Evolutionary conservation across 2,113 vertebrate species (phyloP).

Genomic region (Chascanopsetta lugubris): DNA sequence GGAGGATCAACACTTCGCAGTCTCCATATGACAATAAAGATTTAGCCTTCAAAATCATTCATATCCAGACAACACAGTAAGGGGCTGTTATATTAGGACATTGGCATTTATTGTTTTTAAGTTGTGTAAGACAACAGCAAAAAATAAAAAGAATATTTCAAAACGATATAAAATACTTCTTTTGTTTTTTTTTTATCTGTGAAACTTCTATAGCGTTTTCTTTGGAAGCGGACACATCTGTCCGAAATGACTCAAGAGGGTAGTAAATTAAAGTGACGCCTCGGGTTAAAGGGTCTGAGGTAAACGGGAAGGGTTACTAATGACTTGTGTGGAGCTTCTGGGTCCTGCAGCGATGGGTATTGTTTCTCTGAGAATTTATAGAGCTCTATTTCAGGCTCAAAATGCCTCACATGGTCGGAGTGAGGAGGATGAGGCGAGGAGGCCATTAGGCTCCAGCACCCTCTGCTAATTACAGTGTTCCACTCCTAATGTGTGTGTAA

Average conservation of each 20-base stretch:
- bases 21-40: background rate
- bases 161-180: no score
- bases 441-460: slow-evolving; percentile 63
- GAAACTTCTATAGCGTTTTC: no score
- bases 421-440: slow-evolving; percentile 54
- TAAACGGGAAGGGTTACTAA: slow-evolving; percentile 31
- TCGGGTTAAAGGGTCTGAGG: slow-evolving; percentile 17
- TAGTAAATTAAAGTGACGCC: no score
- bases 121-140: no score
- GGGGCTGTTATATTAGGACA: no score
- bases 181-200: no score
- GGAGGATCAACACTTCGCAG: background rate
- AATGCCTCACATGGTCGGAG: slow-evolving; percentile 52
- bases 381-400: slow-evolving; percentile 70
- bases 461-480: slow-evolving; percentile 63
- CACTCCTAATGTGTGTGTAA: slow-evolving; percentile 64
- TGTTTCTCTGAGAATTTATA: slow-evolving; percentile 64
- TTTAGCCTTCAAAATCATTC: slow-evolving; percentile 10
- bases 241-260: no score
- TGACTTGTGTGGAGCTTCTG: slow-evolving; percentile 39
- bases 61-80: background rate
- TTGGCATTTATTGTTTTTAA: no score
- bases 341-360: slow-evolving; percentile 30
- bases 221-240: no score
- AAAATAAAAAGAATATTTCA: no score